A percentile compares a stretch with the other conserved stretches of the same genome.
phyloP scores from a whole-genome alignment of 1,140 invertebrate genomes.

The Nautilus pompilius region DNA sequence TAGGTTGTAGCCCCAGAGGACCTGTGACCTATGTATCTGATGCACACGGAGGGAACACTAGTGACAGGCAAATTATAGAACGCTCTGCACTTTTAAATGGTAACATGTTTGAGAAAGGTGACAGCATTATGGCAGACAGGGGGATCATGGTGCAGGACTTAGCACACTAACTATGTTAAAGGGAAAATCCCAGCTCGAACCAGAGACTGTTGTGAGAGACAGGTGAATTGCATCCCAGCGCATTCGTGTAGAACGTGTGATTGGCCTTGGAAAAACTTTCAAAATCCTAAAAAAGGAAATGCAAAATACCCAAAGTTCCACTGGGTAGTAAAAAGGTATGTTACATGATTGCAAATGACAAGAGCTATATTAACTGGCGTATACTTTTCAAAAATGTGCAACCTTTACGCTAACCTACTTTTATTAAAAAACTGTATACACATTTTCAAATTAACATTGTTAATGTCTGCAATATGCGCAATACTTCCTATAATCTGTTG shows the following conservation, averaged over 20 bases:
- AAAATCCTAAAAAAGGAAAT: constrained; percentile 13
- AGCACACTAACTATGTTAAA: constrained; percentile 27
- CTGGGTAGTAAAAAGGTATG: no score
- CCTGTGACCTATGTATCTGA: constrained; percentile 17
- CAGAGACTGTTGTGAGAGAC: constrained; percentile 7
- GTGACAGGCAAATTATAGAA: constrained; percentile 22
- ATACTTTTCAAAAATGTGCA: no score
- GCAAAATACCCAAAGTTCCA: constrained; percentile 10
- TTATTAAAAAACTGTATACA: no score
- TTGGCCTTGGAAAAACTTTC: constrained; percentile 19
- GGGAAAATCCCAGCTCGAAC: constrained; percentile 17
- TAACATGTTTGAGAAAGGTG: constrained; percentile 11
- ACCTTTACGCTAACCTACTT: no score
- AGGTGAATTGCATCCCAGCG: constrained; percentile 15
- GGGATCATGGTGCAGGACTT: constrained; percentile 22
- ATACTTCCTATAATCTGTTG: no score
- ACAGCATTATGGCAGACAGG: constrained; percentile 19
- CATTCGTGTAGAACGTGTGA: constrained; percentile 18
- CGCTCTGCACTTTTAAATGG: constrained; percentile 5
- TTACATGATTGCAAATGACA: no score
- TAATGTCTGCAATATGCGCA: no score
- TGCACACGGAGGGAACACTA: constrained; percentile 20
- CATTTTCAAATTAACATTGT: no score
- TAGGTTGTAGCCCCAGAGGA: constrained; percentile 25
- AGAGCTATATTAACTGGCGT: no score